These are phyloP conservation scores for Andrena praecox DNA, from an alignment of 2,888 invertebrate species.

Conservation along the genomic window DNA sequence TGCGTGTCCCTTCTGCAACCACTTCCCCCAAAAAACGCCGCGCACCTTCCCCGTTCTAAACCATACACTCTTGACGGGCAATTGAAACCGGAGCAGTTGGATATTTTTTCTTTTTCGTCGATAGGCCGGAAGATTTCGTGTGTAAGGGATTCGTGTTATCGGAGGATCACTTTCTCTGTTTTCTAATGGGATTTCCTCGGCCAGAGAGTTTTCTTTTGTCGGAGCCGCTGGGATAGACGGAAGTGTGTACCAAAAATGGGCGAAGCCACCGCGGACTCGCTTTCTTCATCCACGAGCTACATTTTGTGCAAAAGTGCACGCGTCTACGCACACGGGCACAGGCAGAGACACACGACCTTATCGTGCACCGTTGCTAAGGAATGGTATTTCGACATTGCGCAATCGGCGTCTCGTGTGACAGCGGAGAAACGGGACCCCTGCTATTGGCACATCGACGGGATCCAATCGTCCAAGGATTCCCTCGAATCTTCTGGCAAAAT, in stretches of 20 bases:
- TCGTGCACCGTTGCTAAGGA: slow-evolving; percentile 54
- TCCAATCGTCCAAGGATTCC: slow-evolving; percentile 21
- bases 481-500: slow-evolving; percentile 15
- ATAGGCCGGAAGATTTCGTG: too few relatives aligned
- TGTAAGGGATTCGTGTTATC: too few relatives aligned
- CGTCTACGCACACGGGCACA: neutral
- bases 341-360: slow-evolving; percentile 4
- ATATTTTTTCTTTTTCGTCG: too few relatives aligned
- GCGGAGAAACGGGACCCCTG: slow-evolving; percentile 61
- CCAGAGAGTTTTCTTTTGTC: too few relatives aligned
- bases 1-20: neutral
- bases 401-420: slow-evolving; percentile 66
- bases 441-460: slow-evolving; percentile 53
- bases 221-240: too few relatives aligned
- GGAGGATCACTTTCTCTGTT: too few relatives aligned
- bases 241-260: neutral
- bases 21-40: neutral
- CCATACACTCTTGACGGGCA: neutral
- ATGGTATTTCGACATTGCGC: slow-evolving; percentile 74
- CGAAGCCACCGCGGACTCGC: slow-evolving; percentile 32
- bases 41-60: neutral
- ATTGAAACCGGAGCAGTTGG: too few relatives aligned
- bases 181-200: too few relatives aligned
- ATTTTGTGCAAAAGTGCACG: slow-evolving; percentile 3
- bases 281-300: slow-evolving; percentile 64